Evolutionary conservation across 2,888 invertebrate genomes (phyloP).

Genomic region (Micropterix aruncella): DNA sequence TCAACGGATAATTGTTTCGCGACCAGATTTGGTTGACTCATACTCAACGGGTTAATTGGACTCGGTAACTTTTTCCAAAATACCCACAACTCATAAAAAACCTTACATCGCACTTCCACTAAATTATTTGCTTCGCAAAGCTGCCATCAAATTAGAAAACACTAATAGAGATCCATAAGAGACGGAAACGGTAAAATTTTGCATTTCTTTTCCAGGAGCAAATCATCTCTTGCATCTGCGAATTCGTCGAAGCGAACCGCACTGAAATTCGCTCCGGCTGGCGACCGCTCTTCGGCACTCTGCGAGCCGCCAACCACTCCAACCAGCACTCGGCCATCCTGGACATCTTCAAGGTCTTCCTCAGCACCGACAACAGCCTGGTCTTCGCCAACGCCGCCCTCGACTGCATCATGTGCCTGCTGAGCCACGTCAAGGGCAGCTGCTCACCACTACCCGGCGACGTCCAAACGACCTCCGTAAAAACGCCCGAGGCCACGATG

Average conservation of each 20-base stretch:
- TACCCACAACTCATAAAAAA: too few relatives aligned
- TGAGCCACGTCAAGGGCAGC: slow-evolving; percentile 60
- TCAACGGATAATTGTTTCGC: too few relatives aligned
- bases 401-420: slow-evolving; percentile 82
- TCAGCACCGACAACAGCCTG: slow-evolving; percentile 82
- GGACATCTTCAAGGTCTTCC: slow-evolving; percentile 89
- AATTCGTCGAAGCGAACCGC: slow-evolving; percentile 89
- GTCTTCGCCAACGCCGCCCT: slow-evolving; percentile 91
- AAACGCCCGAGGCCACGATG: slow-evolving; percentile 15
- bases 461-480: slow-evolving; percentile 21
- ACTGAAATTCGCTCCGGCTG: slow-evolving; percentile 92
- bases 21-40: too few relatives aligned
- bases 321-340: slow-evolving; percentile 60
- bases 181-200: too few relatives aligned
- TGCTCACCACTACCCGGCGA: slow-evolving; percentile 40
- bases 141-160: too few relatives aligned
- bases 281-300: slow-evolving; percentile 88
- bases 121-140: too few relatives aligned
- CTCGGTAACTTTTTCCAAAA: background rate
- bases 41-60: too few relatives aligned
- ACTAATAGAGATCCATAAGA: too few relatives aligned
- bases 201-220: slow-evolving; percentile 52
- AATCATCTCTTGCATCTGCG: slow-evolving; percentile 89
- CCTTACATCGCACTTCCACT: too few relatives aligned
- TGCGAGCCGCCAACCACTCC: slow-evolving; percentile 71